Conservation (phyloP, 2,888 invertebrate species). For the Corbicula japonica region DNA sequence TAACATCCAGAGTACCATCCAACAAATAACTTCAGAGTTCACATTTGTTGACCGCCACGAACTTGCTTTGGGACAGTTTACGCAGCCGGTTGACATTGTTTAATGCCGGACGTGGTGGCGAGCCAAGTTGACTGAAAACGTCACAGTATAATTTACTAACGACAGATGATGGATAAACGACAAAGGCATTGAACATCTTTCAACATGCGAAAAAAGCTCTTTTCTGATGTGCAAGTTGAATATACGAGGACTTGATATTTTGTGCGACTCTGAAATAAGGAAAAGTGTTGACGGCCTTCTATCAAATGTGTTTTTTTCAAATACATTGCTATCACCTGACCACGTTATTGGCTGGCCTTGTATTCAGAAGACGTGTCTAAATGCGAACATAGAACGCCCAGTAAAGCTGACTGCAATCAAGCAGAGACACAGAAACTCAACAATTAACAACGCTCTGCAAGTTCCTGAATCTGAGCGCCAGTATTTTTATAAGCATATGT, state of each 20-base stretch:
- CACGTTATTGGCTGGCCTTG: constrained; percentile 34
- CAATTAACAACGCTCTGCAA: constrained; percentile 34
- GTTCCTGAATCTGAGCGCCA: constrained; percentile 36
- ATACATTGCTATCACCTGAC: constrained; percentile 11
- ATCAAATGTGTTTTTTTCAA: constrained; percentile 36
- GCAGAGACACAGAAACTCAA: constrained; percentile 43
- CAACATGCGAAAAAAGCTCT: constrained; percentile 10
- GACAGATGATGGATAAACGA: constrained; percentile 45
- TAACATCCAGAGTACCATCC: constrained; percentile 17
- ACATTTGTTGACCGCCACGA: constrained; percentile 22
- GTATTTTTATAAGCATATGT: constrained; percentile 53
- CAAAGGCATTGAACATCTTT: neutral
- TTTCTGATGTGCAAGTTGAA: neutral
- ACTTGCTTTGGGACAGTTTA: constrained; percentile 44
- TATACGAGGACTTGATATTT: constrained; percentile 20
- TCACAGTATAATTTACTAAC: constrained; percentile 23
- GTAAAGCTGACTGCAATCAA: constrained; percentile 33
- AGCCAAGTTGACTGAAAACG: constrained; percentile 52
- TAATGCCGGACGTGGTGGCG: constrained; percentile 60
- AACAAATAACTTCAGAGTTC: constrained; percentile 17
- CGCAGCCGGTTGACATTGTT: constrained; percentile 49
- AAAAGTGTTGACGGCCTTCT: constrained; percentile 6
- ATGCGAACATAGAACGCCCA: constrained; percentile 14
- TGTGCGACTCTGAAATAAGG: constrained; percentile 20
- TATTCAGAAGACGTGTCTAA: constrained; percentile 16